Conservation (phyloP, 2,113 vertebrate species). For the Periophthalmodon schlosseri region DNA sequence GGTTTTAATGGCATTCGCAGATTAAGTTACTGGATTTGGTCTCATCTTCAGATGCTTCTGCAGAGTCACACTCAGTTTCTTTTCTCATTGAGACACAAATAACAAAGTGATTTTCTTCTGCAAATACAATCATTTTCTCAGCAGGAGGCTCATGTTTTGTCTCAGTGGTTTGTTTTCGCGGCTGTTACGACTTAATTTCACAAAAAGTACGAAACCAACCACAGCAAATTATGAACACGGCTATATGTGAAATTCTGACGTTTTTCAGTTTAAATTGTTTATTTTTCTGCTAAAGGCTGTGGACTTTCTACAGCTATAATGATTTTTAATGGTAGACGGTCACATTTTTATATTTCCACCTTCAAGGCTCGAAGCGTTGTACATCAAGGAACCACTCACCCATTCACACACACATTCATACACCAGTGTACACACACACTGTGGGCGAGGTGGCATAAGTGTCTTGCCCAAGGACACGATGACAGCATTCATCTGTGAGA, state of each 20-base stretch:
- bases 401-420: too few relatives aligned
- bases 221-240: not conserved
- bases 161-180: conserved; percentile 15
- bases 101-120: conserved; percentile 23
- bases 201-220: not conserved
- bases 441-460: too few relatives aligned
- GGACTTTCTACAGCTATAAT: not conserved
- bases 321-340: not conserved
- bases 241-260: not conserved
- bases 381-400: too few relatives aligned
- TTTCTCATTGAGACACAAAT: conserved; percentile 14
- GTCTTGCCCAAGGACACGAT: too few relatives aligned
- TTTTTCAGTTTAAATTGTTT: not conserved
- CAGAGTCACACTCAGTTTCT: conserved; percentile 19
- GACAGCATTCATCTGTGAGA: too few relatives aligned
- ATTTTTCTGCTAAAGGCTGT: not conserved
- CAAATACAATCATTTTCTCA: conserved; percentile 19
- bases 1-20: not conserved
- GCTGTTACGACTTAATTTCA: not conserved
- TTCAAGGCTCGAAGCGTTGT: too few relatives aligned
- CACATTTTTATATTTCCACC: too few relatives aligned
- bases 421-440: too few relatives aligned
- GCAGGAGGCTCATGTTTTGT: conserved; percentile 14
- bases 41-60: not conserved
- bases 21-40: conserved; percentile 17